Percentiles rank a stretch among this genome's conserved stretches.
Evolutionary conservation across 2,888 invertebrate genomes (phyloP).

Genomic region (Caenorhabditis sp.): DNA sequence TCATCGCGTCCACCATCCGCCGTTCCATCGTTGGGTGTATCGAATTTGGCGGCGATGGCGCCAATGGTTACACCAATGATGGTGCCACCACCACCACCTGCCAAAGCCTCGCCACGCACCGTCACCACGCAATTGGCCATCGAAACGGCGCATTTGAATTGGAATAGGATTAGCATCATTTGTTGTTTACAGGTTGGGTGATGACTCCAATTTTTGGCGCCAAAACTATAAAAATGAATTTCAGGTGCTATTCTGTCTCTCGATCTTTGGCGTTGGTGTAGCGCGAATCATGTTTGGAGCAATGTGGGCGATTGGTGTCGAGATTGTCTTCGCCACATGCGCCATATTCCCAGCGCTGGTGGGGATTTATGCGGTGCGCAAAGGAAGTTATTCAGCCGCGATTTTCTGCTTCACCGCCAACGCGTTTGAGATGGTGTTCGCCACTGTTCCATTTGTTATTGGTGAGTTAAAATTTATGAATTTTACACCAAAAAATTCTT

Average conservation of each 20-base stretch:
- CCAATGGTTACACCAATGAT: slow-evolving; percentile 13
- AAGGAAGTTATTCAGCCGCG: slow-evolving; percentile 26
- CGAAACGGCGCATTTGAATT: slow-evolving; percentile 23
- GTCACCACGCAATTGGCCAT: slow-evolving; percentile 29
- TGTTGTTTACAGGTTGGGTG: slow-evolving; percentile 25
- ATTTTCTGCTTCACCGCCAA: slow-evolving; percentile 29
- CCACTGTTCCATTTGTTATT: slow-evolving; percentile 29
- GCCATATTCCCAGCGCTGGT: slow-evolving; percentile 29
- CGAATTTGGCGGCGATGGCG: background rate
- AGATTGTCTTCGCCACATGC: slow-evolving; percentile 33
- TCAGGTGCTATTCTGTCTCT: slow-evolving; percentile 27
- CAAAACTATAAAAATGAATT: no score
- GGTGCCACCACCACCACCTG: slow-evolving; percentile 23
- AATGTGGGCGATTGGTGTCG: slow-evolving; percentile 38
- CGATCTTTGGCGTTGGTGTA: slow-evolving; percentile 33
- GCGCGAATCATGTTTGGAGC: slow-evolving; percentile 27
- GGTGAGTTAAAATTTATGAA: slow-evolving; percentile 8
- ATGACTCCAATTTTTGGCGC: no score
- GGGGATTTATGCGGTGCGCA: slow-evolving; percentile 31
- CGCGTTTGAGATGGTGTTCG: slow-evolving; percentile 25
- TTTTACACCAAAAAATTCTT: no score
- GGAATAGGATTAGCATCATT: slow-evolving; percentile 30
- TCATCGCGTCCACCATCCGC: slow-evolving; percentile 32
- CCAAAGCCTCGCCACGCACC: slow-evolving; percentile 25
- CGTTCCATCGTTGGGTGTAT: slow-evolving; percentile 26